Percentiles rank a stretch among this genome's conserved stretches.
Conservation (phyloP, 2,888 invertebrate genomes). For the Pammene fasciana region DNA sequence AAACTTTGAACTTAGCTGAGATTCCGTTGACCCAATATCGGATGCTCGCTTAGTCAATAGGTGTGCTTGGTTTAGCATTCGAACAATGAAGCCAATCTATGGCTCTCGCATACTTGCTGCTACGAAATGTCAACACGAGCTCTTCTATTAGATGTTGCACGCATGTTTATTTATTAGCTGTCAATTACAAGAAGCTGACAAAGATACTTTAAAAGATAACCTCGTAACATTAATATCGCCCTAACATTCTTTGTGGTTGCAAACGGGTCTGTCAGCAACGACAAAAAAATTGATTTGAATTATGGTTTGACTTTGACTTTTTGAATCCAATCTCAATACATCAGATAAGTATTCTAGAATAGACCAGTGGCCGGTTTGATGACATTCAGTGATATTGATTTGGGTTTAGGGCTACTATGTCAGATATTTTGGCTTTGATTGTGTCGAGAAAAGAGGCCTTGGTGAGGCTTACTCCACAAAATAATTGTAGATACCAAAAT, state of each 20-base stretch:
- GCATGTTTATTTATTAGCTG: constrained; percentile 29
- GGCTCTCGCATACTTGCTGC: constrained; percentile 13
- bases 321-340: not conserved
- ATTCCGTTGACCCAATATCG: constrained; percentile 22
- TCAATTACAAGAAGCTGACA: constrained; percentile 32
- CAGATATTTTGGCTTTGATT: no score
- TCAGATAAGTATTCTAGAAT: not conserved
- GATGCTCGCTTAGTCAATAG: constrained; percentile 34
- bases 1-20: constrained; percentile 1
- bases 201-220: constrained; percentile 30
- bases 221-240: constrained; percentile 25
- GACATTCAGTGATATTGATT: not conserved
- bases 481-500: no score
- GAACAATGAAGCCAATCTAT: constrained; percentile 38
- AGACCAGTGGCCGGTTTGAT: not conserved
- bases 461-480: no score
- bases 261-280: constrained; percentile 1
- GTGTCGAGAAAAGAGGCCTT: no score
- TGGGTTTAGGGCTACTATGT: no score
- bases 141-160: constrained; percentile 28
- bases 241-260: constrained; percentile 14
- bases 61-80: constrained; percentile 36
- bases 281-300: not conserved
- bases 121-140: constrained; percentile 36
- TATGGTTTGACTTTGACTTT: not conserved